Base-by-base conservation (phyloP, 2,797 vertebrate genomes). In the Sebastes elongatus region DNA sequence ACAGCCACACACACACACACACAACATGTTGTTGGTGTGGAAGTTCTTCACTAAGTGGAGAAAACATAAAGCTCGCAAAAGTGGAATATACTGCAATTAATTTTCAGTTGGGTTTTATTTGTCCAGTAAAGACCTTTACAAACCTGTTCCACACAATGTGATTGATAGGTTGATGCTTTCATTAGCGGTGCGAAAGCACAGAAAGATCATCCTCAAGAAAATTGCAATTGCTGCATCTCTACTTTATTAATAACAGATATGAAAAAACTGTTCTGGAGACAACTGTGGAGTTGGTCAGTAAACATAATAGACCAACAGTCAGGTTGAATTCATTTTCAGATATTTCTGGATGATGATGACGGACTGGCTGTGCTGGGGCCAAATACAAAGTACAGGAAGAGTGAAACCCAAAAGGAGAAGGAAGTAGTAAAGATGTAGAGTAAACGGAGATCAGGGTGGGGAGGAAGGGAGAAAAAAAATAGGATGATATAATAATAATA, bases 351-450 rank as follows among this genome's bases (percentile, higher is more conserved):
- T 52, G 49, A 52, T 52, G 49, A 52, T n/a, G 49, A 52, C 18
- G 8, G 20, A n/a, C 49, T 52, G 7, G 20, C 20, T 52, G 20
- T 9, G 49, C 49, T 10, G 49, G 18, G 42, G 42, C 42, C 6
- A 27, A 66, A 67, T 20, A 76, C 46, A 59, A 69, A 69, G 73
- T 73, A 71, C 55, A 84, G 81, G 74, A 81, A 80, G 61, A 75
- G 59, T 33, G 23, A 68, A 65, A 65, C 4, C 76, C 65, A 67
- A 75, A 74, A 67, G 75, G 5, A 63, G 32, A 46, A 71, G 33
- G 59, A 66, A 73, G 4, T n/a, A 57, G 68, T 46, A 66, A 62
- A 63, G 35, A 30, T 64, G 8, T 9, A 59, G 22, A 71, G 59
- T 28, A 30, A 66, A 33, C 10, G 55, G 46, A 56, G 28, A 62